Percentiles rank a stretch among this genome's conserved stretches.
Conservation (phyloP, 2,113 vertebrate species). For the Gadus chalcogrammus region DNA sequence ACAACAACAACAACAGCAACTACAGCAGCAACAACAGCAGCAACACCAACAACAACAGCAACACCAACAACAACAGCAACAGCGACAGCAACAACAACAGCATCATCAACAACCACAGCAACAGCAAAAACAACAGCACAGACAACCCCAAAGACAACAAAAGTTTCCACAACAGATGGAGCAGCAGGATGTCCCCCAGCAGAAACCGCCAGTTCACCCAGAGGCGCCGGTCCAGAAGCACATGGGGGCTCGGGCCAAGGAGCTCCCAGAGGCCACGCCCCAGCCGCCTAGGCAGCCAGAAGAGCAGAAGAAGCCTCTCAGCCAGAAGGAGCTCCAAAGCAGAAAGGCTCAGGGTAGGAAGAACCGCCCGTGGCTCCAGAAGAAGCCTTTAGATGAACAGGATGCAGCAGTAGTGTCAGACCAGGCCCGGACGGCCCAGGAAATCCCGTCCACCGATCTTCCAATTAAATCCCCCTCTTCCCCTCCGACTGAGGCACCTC, state of each 20-base stretch:
- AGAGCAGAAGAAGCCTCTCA: conserved; percentile 33
- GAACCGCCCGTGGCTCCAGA: conserved; percentile 74
- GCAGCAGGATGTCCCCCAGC: neutral
- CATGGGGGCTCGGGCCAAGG: conserved; percentile 24
- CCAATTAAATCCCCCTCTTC: neutral
- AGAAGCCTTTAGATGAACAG: conserved; percentile 29
- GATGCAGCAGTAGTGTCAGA: conserved; percentile 4
- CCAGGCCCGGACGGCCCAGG: conserved; percentile 17
- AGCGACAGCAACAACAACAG: neutral
- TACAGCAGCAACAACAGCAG: conserved; percentile 1
- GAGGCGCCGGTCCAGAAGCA: conserved; percentile 9
- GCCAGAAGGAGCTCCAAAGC: conserved; percentile 45
- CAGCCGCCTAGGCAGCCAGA: conserved; percentile 22
- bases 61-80: neutral
- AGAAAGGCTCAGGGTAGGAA: conserved; percentile 58
- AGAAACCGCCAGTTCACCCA: conserved; percentile 12
- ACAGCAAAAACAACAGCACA: neutral
- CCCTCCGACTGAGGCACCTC: neutral
- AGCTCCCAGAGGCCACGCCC: conserved; percentile 1
- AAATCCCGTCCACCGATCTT: neutral
- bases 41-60: neutral
- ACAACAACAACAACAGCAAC: neutral
- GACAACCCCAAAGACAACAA: neutral
- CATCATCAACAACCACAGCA: conserved; percentile 8
- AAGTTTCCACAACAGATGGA: conserved; percentile 5